Conservation (phyloP, 30 jellyfish, hydroid and myxozoan genomes). For the Aurelia sp. region DNA sequence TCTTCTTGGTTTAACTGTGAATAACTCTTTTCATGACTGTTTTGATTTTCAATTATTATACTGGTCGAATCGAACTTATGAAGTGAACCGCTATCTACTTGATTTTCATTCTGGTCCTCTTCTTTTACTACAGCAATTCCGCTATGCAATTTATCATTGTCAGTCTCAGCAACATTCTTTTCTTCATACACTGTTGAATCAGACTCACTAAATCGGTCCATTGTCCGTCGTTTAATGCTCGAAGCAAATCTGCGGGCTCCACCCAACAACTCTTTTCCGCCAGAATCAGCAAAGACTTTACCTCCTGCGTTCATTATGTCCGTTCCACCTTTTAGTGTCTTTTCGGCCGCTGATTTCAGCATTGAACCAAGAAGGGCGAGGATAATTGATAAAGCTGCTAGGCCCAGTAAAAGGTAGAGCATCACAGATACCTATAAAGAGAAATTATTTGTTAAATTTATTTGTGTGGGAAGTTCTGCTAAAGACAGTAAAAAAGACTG, state of each 20-base stretch:
- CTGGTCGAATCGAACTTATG: too few species aligned
- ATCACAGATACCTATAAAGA: constrained; percentile 47
- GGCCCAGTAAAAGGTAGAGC: constrained; percentile 60
- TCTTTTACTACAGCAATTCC: too few species aligned
- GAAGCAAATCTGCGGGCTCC: constrained; percentile 67
- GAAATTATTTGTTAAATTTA: background rate
- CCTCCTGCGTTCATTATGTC: constrained; percentile 52
- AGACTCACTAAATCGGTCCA: background rate
- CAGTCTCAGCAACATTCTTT: too few species aligned
- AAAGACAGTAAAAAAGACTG: background rate
- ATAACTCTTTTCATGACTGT: too few species aligned
- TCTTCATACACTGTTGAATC: background rate
- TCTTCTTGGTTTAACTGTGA: too few species aligned
- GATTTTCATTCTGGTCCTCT: too few species aligned
- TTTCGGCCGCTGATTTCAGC: constrained; percentile 65
- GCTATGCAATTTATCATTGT: too few species aligned
- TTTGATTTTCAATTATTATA: too few species aligned
- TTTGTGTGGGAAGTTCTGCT: background rate
- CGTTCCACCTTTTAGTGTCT: constrained; percentile 59
- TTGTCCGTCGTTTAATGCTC: constrained; percentile 35
- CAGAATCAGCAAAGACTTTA: constrained; percentile 36
- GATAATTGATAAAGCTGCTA: constrained; percentile 71
- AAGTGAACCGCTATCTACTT: too few species aligned
- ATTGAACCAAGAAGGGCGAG: constrained; percentile 66
- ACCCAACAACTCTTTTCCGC: constrained; percentile 37